A percentile compares a stretch with the other conserved stretches of the same genome.
phyloP scores from a whole-genome alignment of 2,888 invertebrate genomes.

The Drosophila longiperda region DNA sequence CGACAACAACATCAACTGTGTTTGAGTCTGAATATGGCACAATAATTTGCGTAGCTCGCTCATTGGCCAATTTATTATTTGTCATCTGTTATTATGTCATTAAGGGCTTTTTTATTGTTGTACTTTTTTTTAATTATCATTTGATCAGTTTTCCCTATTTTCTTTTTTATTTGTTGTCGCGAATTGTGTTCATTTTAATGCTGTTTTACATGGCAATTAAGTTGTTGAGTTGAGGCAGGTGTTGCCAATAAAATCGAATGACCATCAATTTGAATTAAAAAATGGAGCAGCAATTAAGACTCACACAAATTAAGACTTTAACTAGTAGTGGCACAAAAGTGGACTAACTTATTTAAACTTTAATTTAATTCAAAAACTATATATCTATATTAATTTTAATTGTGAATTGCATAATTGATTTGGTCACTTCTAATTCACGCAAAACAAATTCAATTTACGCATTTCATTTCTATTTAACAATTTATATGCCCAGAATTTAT shows the following conservation, averaged over 20 bases:
- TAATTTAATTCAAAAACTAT: not conserved
- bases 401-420: not conserved
- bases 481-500: conserved; percentile 30
- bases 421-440: conserved; percentile 11
- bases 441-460: conserved; percentile 37
- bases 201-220: conserved; percentile 73
- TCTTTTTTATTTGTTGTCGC: not conserved
- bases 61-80: conserved; percentile 74
- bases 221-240: conserved; percentile 54
- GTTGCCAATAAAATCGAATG: conserved; percentile 33
- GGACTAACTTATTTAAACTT: not conserved
- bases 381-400: not conserved
- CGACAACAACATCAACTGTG: conserved; percentile 36
- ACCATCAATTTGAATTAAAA: conserved; percentile 49
- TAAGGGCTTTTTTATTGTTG: conserved; percentile 65
- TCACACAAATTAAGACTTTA: conserved; percentile 18
- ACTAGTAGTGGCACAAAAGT: conserved; percentile 16
- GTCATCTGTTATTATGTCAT: conserved; percentile 80
- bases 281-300: conserved; percentile 33
- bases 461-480: conserved; percentile 19
- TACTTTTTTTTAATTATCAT: conserved; percentile 77
- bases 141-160: conserved; percentile 60
- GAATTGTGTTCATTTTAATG: conserved; percentile 47
- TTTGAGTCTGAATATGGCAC: conserved; percentile 17
- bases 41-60: conserved; percentile 67